Base-by-base conservation (phyloP, 1,140 invertebrate genomes). In the Sitophilus oryzae region DNA sequence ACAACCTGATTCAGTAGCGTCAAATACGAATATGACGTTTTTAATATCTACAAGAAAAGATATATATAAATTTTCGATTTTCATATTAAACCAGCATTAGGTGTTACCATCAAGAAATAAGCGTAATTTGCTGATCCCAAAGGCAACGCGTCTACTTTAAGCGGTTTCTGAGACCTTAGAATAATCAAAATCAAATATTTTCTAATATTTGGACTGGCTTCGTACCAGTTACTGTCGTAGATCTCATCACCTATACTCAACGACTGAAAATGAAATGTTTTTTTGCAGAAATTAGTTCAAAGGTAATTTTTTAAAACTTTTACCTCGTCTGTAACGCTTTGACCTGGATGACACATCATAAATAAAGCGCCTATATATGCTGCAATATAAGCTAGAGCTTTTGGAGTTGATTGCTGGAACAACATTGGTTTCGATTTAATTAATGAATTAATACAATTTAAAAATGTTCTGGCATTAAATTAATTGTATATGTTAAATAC, bases 21-120 rank as follows among this genome's bases (percentile, higher is more conserved):
- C 6, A 58, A 30, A 15, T 58, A 58, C n/a, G 56, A 23, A 34
- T 58, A 58, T 11, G 56, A 52, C 14, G 56, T 58, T 42, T 52
- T 58, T 11, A 58, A 35, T 35, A 58, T 41, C 56, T 58, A 23
- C 35, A 58, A 58, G 19, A 2, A 38, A 37, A 37, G n/a, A n/a
- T n/a, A n/a, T n/a, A 47, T 6, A 15, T 3, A 21, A 34, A 18
- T 25, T 35, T 4, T 14, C 15, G 11, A 15, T 36, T 43, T 15
- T 1, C 20, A 15, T 38, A 53, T 10, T 53, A n/a, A 30, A 11
- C 25, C 25, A 30, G 11, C 25, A 30, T 30, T 30, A 15, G 2
- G n/a, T 43, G n/a, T 2, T 22, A 46, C 3, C 5, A 25, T 40
- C 38, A 40, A 40, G 14, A 6, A 40, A 40, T 6, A 40, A 15